A percentile compares a stretch with the other conserved stretches of the same genome.
Evolutionary conservation across 2,797 vertebrate genomes (phyloP).

Genomic region (Macropus fuliginosus): DNA sequence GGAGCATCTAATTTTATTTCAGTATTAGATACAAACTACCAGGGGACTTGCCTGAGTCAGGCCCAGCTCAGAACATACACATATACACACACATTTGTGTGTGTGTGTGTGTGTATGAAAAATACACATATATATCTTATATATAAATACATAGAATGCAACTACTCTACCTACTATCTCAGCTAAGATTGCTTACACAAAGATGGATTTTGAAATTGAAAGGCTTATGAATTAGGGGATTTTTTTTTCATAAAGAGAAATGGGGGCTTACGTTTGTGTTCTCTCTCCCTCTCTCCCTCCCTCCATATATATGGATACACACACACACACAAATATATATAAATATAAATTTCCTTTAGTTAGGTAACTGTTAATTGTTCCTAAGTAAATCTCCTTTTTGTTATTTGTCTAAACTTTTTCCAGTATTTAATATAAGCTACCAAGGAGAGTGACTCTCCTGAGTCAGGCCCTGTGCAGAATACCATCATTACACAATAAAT

Average conservation of each 20-base stretch:
- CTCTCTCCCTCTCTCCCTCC: background rate
- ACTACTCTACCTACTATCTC: background rate
- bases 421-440: too few relatives aligned
- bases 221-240: background rate
- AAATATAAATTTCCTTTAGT: too few relatives aligned
- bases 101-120: too few relatives aligned
- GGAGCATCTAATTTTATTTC: background rate
- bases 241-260: background rate
- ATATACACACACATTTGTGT: too few relatives aligned
- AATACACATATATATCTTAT: background rate
- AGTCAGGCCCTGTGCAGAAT: too few relatives aligned
- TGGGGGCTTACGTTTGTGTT: background rate
- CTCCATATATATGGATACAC: too few relatives aligned
- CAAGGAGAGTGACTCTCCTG: too few relatives aligned
- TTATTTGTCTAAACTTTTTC: background rate
- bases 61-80: background rate
- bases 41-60: background rate
- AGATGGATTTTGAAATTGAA: background rate
- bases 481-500: background rate
- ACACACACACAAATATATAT: background rate
- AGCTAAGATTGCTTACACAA: background rate
- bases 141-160: background rate
- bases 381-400: background rate
- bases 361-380: too few relatives aligned
- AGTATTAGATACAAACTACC: background rate